Base-by-base conservation (phyloP, 2,888 invertebrate species). In the Parapristionchus giblindavisi region DNA sequence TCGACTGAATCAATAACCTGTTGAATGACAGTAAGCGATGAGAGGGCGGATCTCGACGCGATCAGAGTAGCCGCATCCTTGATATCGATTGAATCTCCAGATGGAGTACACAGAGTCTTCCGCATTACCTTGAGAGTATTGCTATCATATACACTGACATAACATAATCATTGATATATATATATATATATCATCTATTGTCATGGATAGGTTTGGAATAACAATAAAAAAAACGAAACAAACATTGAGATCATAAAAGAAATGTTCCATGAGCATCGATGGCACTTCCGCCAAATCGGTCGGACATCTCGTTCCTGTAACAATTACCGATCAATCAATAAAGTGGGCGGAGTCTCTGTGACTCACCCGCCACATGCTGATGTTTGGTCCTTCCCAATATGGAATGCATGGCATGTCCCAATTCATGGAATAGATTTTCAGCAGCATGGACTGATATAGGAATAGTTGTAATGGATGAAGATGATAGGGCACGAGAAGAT, bases 211-310 rank as follows among this genome's bases (percentile, higher is more conserved):
- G n/a, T n/a, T n/a, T 32, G 6, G 5, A n/a, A 11, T 21, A 58
- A 17, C 3, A 29, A 36, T 32, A 27, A 34, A 8, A 6, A 52
- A 51, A 29, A 4, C 8, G 0, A 27, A 17, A 8, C 29, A 36
- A 27, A 86, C 86, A 27, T 68, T 75, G 8, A 83, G 70, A 90
- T 96, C 95, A 74, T 92, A 92, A 14, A 95, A 94, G 91, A 98
- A 99, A 89, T 94, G 95, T 90, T 99, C 99, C 96, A 98, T 96
- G 27, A 99, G 91, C 77, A 97, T 93, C n/a, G 96, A 96, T 8
- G 99, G 99, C 56, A 99, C 87, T 91, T 99, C 99, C 1, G 99
- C 98, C 88, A 99, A 94, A 90, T 99, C 99, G 4, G 98, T 97
- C 80, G 94, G 92, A 88, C 97, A 98, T 75, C 99, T 91, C 0